phyloP scores from a whole-genome alignment of 2,797 vertebrate species.

The Aphelocoma californica region DNA sequence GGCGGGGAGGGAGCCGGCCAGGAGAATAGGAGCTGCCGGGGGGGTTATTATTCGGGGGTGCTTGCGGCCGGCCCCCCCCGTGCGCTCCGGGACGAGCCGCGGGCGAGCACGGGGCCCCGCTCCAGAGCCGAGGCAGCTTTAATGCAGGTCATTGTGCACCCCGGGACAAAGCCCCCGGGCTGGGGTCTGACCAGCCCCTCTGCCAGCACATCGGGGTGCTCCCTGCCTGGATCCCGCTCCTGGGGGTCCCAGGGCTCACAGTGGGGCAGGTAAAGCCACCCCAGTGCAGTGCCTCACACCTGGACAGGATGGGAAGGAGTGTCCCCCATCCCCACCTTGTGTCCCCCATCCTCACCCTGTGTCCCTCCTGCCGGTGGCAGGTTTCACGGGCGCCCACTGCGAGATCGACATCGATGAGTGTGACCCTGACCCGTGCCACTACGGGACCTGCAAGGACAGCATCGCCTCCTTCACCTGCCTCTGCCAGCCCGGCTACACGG shows the following conservation, averaged over 20 bases:
- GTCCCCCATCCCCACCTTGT: background rate
- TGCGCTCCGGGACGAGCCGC: background rate
- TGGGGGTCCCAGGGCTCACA: fast-evolving
- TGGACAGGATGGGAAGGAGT: background rate
- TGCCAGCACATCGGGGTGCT: background rate
- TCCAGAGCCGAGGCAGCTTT: background rate
- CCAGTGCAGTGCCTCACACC: fast-evolving
- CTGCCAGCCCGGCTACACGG: conserved; percentile 88
- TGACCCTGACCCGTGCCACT: conserved; percentile 89
- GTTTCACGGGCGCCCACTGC: conserved; percentile 88
- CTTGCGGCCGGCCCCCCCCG: background rate
- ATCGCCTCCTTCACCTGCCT: conserved; percentile 89
- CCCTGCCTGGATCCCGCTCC: background rate
- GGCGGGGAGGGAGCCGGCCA: conserved; percentile 27
- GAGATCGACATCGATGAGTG: conserved; percentile 91
- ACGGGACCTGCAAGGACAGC: conserved; percentile 88
- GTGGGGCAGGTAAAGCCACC: background rate
- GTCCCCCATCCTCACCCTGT: background rate
- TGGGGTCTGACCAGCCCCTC: background rate
- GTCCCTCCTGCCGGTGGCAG: conserved; percentile 55
- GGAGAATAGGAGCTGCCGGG: conserved; percentile 49
- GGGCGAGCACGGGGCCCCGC: background rate
- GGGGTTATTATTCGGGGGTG: conserved; percentile 36
- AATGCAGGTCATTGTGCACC: conserved; percentile 46
- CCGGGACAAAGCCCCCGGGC: conserved; percentile 1